Conservation (phyloP, 2,113 vertebrate species). For the Ivindomyrus marchei region DNA sequence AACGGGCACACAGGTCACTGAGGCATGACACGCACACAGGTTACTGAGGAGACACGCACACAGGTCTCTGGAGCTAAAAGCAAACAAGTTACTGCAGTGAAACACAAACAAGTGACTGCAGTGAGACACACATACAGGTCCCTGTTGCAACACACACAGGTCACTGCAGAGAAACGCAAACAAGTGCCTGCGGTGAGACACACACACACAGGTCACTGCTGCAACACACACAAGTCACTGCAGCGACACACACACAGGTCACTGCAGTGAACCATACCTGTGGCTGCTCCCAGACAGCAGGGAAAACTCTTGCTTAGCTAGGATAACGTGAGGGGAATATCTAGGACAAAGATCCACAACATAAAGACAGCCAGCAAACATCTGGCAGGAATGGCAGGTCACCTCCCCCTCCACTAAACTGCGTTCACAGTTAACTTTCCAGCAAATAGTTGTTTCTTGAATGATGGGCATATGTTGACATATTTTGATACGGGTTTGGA, state of each 20-base stretch:
- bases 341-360: not conserved
- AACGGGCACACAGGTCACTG: too few relatives aligned
- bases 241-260: not conserved
- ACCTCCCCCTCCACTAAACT: not conserved
- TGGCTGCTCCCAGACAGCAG: not conserved
- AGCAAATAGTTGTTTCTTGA: conserved; percentile 23
- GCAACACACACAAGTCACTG: too few relatives aligned
- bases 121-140: too few relatives aligned
- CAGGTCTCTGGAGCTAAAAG: not conserved
- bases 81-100: not conserved
- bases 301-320: not conserved
- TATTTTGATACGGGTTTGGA: conserved; percentile 43
- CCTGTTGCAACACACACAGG: too few relatives aligned
- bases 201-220: too few relatives aligned
- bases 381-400: not conserved
- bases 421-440: not conserved
- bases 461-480: conserved; percentile 15
- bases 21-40: too few relatives aligned
- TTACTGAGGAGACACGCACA: not conserved
- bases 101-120: not conserved
- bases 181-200: not conserved
- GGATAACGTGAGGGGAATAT: not conserved
- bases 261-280: not conserved
- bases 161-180: not conserved
- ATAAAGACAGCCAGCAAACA: not conserved